A percentile compares a stretch with the other conserved stretches of the same genome.
phyloP scores from a whole-genome alignment of 2,113 vertebrate genomes.

The Cygnus atratus region DNA sequence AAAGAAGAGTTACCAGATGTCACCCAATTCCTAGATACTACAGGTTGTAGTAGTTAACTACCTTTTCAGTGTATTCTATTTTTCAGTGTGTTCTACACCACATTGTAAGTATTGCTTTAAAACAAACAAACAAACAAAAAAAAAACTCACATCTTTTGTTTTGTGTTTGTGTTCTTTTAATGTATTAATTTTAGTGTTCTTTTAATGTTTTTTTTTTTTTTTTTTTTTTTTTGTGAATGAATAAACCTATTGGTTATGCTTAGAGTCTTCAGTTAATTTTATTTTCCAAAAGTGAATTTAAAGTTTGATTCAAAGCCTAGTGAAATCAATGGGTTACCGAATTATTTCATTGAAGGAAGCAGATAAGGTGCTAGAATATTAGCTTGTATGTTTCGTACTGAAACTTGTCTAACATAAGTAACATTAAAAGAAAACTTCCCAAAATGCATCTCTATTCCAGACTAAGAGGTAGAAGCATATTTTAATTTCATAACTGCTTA shows the following conservation, averaged over 20 bases:
- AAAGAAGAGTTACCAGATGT: conserved; percentile 41
- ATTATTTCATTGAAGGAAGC: neutral
- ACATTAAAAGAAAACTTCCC: neutral
- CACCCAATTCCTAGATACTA: conserved; percentile 29
- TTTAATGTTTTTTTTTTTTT: conserved; percentile 3
- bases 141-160: conserved; percentile 17
- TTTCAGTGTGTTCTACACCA: neutral
- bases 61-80: neutral
- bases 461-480: neutral
- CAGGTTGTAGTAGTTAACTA: conserved; percentile 31
- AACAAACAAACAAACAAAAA: too few relatives aligned
- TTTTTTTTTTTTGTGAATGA: neutral
- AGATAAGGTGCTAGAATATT: neutral
- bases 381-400: neutral
- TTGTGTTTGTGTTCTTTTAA: conserved; percentile 32
- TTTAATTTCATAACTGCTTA: neutral
- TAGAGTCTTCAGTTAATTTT: neutral
- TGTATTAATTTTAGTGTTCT: neutral
- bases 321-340: neutral
- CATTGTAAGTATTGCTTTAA: conserved; percentile 36
- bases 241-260: neutral
- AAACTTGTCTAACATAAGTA: neutral
- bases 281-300: conserved; percentile 16
- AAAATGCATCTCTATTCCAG: neutral
- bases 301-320: neutral